These are phyloP conservation scores for Trichopoda pennipes DNA, from an alignment of 2,888 invertebrate genomes.

Conservation along the genomic window DNA sequence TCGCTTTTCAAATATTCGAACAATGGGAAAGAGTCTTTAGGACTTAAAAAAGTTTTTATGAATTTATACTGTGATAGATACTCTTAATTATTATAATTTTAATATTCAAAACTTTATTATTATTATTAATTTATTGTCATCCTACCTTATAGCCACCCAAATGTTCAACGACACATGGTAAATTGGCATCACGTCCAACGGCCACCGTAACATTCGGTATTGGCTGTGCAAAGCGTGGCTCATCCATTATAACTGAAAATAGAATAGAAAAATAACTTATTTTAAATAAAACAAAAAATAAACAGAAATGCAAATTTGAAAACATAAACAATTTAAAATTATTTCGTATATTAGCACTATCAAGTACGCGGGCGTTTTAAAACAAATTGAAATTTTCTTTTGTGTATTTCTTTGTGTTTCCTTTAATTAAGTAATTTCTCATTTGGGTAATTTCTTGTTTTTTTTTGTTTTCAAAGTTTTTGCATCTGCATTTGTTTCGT, in stretches of 20 bases:
- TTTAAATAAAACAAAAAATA: neutral
- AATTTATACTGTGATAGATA: too few relatives aligned
- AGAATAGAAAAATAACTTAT: neutral
- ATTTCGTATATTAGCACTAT: constrained; percentile 2
- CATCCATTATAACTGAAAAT: constrained; percentile 89
- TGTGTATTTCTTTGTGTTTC: neutral
- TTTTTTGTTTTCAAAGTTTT: constrained; percentile 18
- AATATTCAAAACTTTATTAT: neutral
- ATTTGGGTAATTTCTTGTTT: constrained; percentile 31
- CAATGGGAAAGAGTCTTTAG: too few relatives aligned
- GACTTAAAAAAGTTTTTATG: too few relatives aligned
- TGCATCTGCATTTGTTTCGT: constrained; percentile 26
- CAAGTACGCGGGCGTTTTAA: constrained; percentile 17
- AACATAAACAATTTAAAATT: constrained; percentile 32
- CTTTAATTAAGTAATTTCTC: constrained; percentile 61
- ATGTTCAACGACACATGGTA: constrained; percentile 94
- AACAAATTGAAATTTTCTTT: constrained; percentile 28
- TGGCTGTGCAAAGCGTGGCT: constrained; percentile 93
- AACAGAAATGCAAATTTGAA: neutral
- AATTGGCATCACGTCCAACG: constrained; percentile 92
- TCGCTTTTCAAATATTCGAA: too few relatives aligned
- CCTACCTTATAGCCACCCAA: constrained; percentile 92
- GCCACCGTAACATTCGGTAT: constrained; percentile 96
- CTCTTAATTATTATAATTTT: too few relatives aligned
- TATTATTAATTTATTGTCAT: constrained; percentile 69